phyloP scores from a whole-genome alignment of 2,797 vertebrate genomes.

The Oreochromis mossambicus region DNA sequence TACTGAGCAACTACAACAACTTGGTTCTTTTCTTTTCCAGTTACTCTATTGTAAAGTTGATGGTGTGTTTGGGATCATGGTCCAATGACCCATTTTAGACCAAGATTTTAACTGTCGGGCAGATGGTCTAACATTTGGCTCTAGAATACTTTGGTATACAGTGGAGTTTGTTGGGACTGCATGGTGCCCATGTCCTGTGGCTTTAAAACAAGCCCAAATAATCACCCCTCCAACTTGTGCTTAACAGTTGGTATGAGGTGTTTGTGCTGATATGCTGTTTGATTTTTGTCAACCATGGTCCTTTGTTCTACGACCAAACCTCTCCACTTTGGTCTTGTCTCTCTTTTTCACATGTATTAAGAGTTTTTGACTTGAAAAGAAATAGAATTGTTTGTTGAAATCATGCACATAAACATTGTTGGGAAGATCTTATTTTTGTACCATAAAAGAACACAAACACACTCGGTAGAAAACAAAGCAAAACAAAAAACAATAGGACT shows the following conservation, averaged over 20 bases:
- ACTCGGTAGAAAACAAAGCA: not conserved
- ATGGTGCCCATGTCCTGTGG: not conserved
- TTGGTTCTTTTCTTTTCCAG: not conserved
- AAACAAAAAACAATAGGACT: not conserved
- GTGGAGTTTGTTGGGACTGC: not conserved
- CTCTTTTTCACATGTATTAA: not conserved
- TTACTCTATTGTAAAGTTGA: not conserved
- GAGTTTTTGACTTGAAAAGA: not conserved
- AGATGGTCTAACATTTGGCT: not conserved
- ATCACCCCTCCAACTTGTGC: too few relatives aligned
- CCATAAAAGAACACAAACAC: not conserved
- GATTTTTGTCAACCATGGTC: not conserved
- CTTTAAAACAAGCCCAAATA: too few relatives aligned
- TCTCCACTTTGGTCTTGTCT: not conserved
- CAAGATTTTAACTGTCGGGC: not conserved
- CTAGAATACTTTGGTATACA: not conserved
- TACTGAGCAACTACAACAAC: not conserved
- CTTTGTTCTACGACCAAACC: not conserved
- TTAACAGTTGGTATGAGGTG: too few relatives aligned
- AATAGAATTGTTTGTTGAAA: not conserved
- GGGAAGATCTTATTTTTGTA: not conserved
- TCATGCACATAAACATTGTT: not conserved
- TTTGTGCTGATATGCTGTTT: too few relatives aligned
- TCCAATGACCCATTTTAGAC: not conserved
- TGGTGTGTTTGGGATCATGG: not conserved